Conservation (phyloP, 2,888 invertebrate species). For the Hydrotaea diabolus region DNA sequence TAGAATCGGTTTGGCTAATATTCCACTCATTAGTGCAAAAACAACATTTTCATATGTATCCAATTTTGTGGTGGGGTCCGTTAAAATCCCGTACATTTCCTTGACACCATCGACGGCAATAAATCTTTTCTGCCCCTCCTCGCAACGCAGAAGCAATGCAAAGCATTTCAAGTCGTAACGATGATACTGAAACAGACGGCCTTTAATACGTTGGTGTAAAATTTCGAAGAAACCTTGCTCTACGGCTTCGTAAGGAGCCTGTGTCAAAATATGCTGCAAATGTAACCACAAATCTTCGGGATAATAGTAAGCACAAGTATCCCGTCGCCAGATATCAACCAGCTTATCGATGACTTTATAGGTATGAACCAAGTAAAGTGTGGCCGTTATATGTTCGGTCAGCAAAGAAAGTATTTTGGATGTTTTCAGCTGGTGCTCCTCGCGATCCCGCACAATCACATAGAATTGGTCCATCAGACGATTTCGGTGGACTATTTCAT, state of each 20-base stretch:
- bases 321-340: slow-evolving; percentile 68
- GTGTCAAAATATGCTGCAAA: slow-evolving; percentile 74
- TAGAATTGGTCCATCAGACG: slow-evolving; percentile 74
- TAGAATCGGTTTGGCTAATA: slow-evolving; percentile 73
- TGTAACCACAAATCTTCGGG: slow-evolving; percentile 74
- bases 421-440: slow-evolving; percentile 60
- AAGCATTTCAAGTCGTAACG: slow-evolving; percentile 76
- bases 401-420: slow-evolving; percentile 73
- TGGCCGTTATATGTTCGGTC: slow-evolving; percentile 71
- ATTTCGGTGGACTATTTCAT: slow-evolving; percentile 68
- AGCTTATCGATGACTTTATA: slow-evolving; percentile 58
- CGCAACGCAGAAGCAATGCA: slow-evolving; percentile 75
- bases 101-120: slow-evolving; percentile 73
- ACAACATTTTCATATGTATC: slow-evolving; percentile 72
- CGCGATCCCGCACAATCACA: slow-evolving; percentile 68
- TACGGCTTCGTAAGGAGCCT: slow-evolving; percentile 73
- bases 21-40: slow-evolving; percentile 73
- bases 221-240: slow-evolving; percentile 75
- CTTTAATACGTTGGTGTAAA: slow-evolving; percentile 71
- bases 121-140: slow-evolving; percentile 74
- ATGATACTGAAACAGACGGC: slow-evolving; percentile 70
- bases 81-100: slow-evolving; percentile 72
- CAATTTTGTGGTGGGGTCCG: slow-evolving; percentile 56
- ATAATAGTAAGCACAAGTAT: slow-evolving; percentile 70
- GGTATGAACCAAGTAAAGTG: slow-evolving; percentile 34